A percentile compares a stretch with the other conserved stretches of the same genome.
Conservation (phyloP, 2,888 invertebrate genomes). For the Cyclophora albipunctata region DNA sequence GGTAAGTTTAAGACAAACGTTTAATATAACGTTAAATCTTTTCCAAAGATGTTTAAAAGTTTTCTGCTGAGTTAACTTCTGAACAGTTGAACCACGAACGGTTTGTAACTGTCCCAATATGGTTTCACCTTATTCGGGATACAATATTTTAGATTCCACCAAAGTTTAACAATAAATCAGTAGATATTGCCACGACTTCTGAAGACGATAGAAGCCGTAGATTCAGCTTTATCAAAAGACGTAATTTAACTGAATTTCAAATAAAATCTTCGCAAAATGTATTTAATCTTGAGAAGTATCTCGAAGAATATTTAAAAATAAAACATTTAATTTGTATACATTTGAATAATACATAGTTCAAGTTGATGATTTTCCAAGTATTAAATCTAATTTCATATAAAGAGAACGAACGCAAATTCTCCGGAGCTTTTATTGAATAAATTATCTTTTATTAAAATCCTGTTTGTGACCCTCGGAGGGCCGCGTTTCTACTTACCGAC, state of each 20-base stretch:
- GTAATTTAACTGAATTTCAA: too few relatives aligned
- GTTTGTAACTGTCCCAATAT: conserved; percentile 11
- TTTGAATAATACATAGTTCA: too few relatives aligned
- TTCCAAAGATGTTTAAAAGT: conserved; percentile 1
- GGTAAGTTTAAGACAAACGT: too few relatives aligned
- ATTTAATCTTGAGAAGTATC: too few relatives aligned
- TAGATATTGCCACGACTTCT: conserved; percentile 7
- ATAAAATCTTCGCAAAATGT: too few relatives aligned
- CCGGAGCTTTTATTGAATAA: conserved; percentile 62
- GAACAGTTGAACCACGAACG: conserved; percentile 6
- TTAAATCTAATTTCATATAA: background rate
- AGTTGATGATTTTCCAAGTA: background rate
- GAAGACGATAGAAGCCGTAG: background rate
- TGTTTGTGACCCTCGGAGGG: conserved; percentile 46
- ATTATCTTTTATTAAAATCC: conserved; percentile 68
- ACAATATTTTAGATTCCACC: background rate
- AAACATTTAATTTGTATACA: too few relatives aligned
- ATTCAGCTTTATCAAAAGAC: too few relatives aligned
- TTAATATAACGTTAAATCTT: background rate
- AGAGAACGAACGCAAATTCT: conserved; percentile 25
- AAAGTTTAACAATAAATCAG: conserved; percentile 13
- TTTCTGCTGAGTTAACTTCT: conserved; percentile 7
- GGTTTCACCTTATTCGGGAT: conserved; percentile 8
- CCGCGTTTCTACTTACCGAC: conserved; percentile 40
- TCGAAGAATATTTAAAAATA: too few relatives aligned